phyloP scores from a whole-genome alignment of 2,888 invertebrate genomes.

The Myopa testacea region DNA sequence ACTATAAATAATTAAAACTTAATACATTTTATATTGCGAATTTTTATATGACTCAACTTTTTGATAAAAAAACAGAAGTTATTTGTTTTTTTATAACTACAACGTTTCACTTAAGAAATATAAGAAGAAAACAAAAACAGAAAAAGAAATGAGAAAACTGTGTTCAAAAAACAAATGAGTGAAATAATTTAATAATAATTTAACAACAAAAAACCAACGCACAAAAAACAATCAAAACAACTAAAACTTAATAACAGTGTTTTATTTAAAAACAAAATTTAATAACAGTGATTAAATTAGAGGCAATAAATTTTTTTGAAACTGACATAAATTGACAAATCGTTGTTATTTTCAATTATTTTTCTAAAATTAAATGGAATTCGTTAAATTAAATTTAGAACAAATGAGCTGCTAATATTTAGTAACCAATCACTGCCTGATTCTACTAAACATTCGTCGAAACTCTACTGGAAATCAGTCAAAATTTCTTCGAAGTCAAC shows the following conservation, averaged over 20 bases:
- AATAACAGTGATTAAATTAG: slow-evolving; percentile 25
- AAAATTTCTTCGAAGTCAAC: too few relatives aligned
- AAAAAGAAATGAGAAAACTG: neutral
- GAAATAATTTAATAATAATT: slow-evolving; percentile 33
- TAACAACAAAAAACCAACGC: slow-evolving; percentile 22
- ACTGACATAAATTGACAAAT: neutral
- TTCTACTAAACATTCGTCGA: slow-evolving; percentile 7
- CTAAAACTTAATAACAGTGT: slow-evolving; percentile 1
- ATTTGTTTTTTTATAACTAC: slow-evolving; percentile 41
- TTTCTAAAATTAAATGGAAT: neutral
- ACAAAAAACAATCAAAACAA: too few relatives aligned
- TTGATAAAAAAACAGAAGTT: slow-evolving; percentile 41
- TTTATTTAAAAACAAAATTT: slow-evolving; percentile 16
- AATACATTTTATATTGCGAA: slow-evolving; percentile 28
- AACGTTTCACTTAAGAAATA: slow-evolving; percentile 25
- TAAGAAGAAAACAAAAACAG: neutral
- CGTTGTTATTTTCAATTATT: slow-evolving; percentile 27
- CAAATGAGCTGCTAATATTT: neutral
- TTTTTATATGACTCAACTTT: slow-evolving; percentile 44
- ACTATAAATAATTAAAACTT: slow-evolving; percentile 8
- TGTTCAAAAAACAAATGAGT: slow-evolving; percentile 32
- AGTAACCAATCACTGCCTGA: slow-evolving; percentile 29
- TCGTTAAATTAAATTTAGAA: neutral
- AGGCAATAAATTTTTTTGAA: slow-evolving; percentile 41
- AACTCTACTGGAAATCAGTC: neutral